Percentiles rank a stretch among this genome's conserved stretches.
These are phyloP conservation scores for Mamestra brassicae DNA, from an alignment of 2,888 invertebrate species.

Conservation along the genomic window DNA sequence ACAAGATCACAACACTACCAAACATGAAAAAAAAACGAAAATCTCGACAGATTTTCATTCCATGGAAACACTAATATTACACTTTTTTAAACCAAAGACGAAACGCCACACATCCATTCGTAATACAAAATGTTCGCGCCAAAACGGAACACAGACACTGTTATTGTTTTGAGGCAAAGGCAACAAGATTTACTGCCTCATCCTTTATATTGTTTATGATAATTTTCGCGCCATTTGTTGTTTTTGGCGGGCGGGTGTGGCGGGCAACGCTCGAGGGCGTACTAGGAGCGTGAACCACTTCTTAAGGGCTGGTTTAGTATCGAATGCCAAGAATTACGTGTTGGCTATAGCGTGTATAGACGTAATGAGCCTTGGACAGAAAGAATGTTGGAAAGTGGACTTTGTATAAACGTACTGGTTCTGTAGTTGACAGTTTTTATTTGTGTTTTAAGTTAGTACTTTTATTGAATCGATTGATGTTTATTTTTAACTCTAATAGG, in stretches of 20 bases:
- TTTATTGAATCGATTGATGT: not conserved
- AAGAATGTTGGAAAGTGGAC: slow-evolving; percentile 69
- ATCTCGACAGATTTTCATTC: slow-evolving; percentile 10
- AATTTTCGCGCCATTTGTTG: slow-evolving; percentile 78
- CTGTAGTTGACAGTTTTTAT: slow-evolving; percentile 49
- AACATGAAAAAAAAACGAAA: not conserved
- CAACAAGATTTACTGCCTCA: slow-evolving; percentile 52
- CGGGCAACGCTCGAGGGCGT: slow-evolving; percentile 78
- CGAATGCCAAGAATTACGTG: slow-evolving; percentile 82
- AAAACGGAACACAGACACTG: slow-evolving; percentile 45
- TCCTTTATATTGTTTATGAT: slow-evolving; percentile 57
- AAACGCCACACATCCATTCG: slow-evolving; percentile 9
- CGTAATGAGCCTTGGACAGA: slow-evolving; percentile 75
- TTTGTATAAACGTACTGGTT: slow-evolving; percentile 54
- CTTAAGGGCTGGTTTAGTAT: slow-evolving; percentile 80
- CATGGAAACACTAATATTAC: slow-evolving; percentile 50
- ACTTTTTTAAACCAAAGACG: slow-evolving; percentile 11
- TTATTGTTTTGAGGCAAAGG: slow-evolving; percentile 56
- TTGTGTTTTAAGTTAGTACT: slow-evolving; percentile 15
- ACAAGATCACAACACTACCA: slow-evolving; percentile 44
- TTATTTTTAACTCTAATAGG: not conserved
- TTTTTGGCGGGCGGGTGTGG: slow-evolving; percentile 77
- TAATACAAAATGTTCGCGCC: slow-evolving; percentile 49
- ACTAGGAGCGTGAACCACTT: slow-evolving; percentile 82
- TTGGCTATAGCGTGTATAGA: slow-evolving; percentile 72